Base-by-base conservation (phyloP, 2,113 vertebrate genomes). In the Irena cyanogastra region DNA sequence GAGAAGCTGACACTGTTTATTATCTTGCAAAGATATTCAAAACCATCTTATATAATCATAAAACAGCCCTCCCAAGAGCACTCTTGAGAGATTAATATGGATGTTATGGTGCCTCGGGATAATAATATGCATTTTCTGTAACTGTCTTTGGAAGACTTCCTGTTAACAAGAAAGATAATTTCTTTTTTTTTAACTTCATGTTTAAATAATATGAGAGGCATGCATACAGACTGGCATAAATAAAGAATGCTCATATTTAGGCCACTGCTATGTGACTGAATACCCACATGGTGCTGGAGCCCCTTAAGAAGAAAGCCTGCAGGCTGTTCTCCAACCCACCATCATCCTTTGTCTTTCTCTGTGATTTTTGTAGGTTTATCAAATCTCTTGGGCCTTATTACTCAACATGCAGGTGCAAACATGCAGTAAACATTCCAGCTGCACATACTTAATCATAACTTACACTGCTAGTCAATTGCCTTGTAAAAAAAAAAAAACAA, bases 341-440 rank as follows among this genome's bases (percentile, higher is more conserved):
- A 0, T 35, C 54, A 19, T 54, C 17, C 45, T 94, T 74, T 86
- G 71, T 74, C 35, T 69, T 85, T 69, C 44, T 75, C n/a, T 52
- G 33, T 90, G 35, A 70, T 64, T 91, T 91, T 65, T 81, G 35
- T 91, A 89, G 35, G 54, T 91, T 95, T 95, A 94, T 69, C 71
- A 89, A 83, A 89, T 75, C 83, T 96, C 83, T 59, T 63, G 88
- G 14, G 83, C 49, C 77, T 93, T 93, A 70, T 91, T 90, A 77
- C 66, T 74, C 71, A 87, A 63, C 28, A 26, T 75, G 88, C 94
- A 92, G 70, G 90, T 94, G 90, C 68, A 95, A 94, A 87, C 71
- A 90, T 24, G 63, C 47, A 83, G 64, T 49, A 89, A 94, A 95
- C 44, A 71, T 92, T 94, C 88, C 95, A 95, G 83, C 60, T 95